Conservation (phyloP, 2,113 vertebrate species). For the Glaucidium brasilianum region DNA sequence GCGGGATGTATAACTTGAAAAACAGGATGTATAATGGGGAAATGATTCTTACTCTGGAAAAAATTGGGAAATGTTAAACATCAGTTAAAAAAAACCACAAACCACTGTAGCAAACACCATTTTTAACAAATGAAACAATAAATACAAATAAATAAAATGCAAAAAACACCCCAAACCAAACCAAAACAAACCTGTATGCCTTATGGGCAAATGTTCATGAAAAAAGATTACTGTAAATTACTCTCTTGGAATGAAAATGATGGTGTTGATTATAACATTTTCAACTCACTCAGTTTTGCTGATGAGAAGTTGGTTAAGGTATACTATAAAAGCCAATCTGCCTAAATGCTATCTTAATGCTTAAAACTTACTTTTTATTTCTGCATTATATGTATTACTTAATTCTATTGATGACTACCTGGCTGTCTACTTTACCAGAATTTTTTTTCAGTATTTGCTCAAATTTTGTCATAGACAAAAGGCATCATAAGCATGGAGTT, state of each 20-base stretch:
- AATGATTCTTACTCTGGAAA: not conserved
- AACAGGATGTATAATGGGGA: not conserved
- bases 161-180: not conserved
- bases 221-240: not conserved
- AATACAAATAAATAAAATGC: not conserved
- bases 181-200: not conserved
- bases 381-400: not conserved
- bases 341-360: rapidly evolving
- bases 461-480: not conserved
- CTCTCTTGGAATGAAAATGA: not conserved
- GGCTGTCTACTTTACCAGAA: not conserved
- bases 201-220: not conserved
- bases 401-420: not conserved
- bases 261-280: not conserved
- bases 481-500: not conserved
- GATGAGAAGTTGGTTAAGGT: not conserved
- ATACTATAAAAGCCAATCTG: not conserved
- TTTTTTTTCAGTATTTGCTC: not conserved
- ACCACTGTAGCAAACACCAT: not conserved
- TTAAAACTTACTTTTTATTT: not conserved
- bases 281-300: not conserved
- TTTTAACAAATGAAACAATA: not conserved
- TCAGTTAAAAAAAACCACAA: not conserved
- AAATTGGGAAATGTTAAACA: not conserved
- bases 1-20: not conserved